Evolutionary conservation across 2,888 invertebrate genomes (phyloP).

Genomic region (Auanema sp.): DNA sequence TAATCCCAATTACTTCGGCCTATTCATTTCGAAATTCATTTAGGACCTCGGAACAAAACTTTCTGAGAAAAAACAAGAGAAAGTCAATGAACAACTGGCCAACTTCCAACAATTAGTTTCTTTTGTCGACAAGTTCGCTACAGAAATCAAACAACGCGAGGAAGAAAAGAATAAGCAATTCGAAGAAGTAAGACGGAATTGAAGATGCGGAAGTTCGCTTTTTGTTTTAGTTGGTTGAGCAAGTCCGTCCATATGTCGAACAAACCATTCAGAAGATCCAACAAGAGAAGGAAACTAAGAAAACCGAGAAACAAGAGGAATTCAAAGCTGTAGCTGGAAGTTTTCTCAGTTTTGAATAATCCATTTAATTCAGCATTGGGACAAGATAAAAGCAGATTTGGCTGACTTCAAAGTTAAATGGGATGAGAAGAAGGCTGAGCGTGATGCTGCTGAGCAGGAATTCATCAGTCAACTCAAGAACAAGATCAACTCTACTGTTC

Average conservation of each 20-base stretch:
- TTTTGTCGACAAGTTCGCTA: background rate
- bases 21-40: background rate
- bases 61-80: background rate
- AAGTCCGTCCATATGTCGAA: too few species aligned
- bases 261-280: too few species aligned
- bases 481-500: too few species aligned
- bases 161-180: slow-evolving; percentile 2
- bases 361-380: slow-evolving; percentile 12
- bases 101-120: background rate
- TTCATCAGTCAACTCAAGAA: background rate
- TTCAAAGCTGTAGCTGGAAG: background rate
- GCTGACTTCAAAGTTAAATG: slow-evolving; percentile 2
- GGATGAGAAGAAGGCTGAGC: slow-evolving; percentile 7
- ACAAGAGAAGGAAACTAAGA: slow-evolving; percentile 1
- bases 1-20: too few species aligned
- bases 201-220: too few species aligned
- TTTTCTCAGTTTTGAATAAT: background rate
- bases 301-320: slow-evolving; percentile 7
- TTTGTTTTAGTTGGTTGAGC: too few species aligned
- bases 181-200: slow-evolving; percentile 2
- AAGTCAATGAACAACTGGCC: background rate
- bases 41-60: background rate
- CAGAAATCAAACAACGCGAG: background rate
- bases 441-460: slow-evolving; percentile 6
- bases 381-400: slow-evolving; percentile 6